Conservation (phyloP, 2,113 vertebrate species). For the Boleophthalmus pectinirostris region DNA sequence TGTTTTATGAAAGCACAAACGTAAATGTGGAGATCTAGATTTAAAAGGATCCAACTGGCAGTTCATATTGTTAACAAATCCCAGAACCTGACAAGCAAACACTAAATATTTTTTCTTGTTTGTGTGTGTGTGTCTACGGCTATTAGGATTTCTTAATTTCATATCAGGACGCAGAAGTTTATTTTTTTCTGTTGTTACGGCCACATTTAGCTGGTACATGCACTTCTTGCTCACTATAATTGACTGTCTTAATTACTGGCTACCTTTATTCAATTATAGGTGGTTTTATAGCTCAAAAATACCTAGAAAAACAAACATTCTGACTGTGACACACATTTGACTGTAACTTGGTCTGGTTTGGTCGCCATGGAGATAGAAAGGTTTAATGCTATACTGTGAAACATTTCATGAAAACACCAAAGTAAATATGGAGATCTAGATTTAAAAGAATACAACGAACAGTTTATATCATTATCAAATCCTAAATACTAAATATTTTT, state of each 20-base stretch:
- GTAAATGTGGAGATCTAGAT: not conserved
- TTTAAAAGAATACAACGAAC: too few relatives aligned
- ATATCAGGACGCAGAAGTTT: not conserved
- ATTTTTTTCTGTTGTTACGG: not conserved
- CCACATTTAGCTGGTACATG: not conserved
- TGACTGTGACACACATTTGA: too few relatives aligned
- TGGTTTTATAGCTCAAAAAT: too few relatives aligned
- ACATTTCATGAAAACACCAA: too few relatives aligned
- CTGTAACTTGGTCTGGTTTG: too few relatives aligned
- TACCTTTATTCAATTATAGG: too few relatives aligned
- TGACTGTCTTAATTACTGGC: not conserved
- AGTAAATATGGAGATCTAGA: too few relatives aligned
- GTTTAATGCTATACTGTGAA: too few relatives aligned
- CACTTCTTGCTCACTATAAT: not conserved
- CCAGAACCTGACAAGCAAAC: not conserved
- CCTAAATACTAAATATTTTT: too few relatives aligned
- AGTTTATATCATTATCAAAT: too few relatives aligned
- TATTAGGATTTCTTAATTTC: not conserved
- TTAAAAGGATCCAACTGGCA: not conserved
- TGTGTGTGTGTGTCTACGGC: not conserved
- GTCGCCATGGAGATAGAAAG: too few relatives aligned
- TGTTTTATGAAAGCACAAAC: slow-evolving; percentile 9
- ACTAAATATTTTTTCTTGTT: not conserved
- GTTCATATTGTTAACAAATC: not conserved
- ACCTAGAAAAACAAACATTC: too few relatives aligned